Evolutionary conservation across 92 coral and sea anemone genomes (phyloP).

Genomic region (Porites evermanni): DNA sequence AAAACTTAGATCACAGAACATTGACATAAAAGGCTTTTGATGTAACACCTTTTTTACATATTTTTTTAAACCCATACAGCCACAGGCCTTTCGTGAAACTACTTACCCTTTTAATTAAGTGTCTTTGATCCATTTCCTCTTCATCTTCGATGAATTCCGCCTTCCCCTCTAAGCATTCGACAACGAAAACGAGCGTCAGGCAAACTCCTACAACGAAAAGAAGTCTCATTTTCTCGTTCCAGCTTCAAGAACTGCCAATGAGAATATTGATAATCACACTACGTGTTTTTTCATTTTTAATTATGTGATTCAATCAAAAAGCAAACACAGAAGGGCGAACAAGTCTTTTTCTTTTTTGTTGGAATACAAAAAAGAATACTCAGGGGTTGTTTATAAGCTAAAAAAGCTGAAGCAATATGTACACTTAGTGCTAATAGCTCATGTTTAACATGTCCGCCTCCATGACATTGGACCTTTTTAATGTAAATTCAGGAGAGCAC

Average conservation of each 20-base stretch:
- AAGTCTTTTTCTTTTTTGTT: not conserved
- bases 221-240: constrained; percentile 13
- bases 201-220: not conserved
- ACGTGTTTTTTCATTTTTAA: not conserved
- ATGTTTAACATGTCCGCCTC: too few species aligned
- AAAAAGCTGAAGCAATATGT: too few species aligned
- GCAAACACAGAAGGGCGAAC: not conserved
- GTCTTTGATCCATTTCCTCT: not conserved
- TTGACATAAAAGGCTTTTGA: too few species aligned
- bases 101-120: not conserved
- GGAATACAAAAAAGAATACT: not conserved
- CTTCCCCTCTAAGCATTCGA: not conserved
- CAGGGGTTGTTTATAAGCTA: too few species aligned
- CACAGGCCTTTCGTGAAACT: not conserved
- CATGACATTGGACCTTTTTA: too few species aligned
- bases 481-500: too few species aligned
- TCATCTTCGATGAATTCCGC: constrained; percentile 18
- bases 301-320: not conserved
- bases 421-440: too few species aligned
- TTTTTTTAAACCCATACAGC: not conserved
- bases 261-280: not conserved
- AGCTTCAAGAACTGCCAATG: not conserved
- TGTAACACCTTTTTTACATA: not conserved
- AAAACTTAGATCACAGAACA: too few species aligned
- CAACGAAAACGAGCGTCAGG: constrained; percentile 9